These are phyloP conservation scores for Copsychus sechellarum DNA, from an alignment of 2,113 vertebrate genomes.

Conservation along the genomic window DNA sequence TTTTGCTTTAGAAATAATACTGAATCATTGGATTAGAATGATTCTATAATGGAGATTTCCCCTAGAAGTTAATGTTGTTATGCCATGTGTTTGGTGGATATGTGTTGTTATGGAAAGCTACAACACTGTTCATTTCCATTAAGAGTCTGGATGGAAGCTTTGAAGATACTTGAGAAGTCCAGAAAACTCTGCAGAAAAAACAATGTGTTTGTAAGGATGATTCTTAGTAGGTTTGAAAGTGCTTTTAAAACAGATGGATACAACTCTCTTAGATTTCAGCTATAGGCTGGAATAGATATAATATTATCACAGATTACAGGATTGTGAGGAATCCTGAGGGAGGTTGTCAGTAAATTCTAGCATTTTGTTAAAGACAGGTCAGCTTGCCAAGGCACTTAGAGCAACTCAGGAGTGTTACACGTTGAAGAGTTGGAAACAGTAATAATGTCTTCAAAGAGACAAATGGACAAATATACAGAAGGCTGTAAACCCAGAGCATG, in stretches of 20 bases:
- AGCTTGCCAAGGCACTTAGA: neutral
- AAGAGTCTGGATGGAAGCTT: neutral
- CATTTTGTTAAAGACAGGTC: neutral
- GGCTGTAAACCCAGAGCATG: neutral
- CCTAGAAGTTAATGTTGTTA: neutral
- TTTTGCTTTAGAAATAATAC: neutral
- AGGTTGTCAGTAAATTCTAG: neutral
- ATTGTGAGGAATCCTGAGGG: neutral
- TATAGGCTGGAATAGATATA: neutral
- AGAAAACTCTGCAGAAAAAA: neutral
- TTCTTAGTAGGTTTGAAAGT: neutral
- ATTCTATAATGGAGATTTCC: neutral
- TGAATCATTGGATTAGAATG: neutral
- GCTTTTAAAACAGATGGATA: neutral
- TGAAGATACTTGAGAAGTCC: neutral
- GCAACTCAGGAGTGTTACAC: neutral
- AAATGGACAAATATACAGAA: conserved; percentile 41
- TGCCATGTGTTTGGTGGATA: neutral
- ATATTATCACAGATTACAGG: neutral
- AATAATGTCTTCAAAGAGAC: conserved; percentile 42
- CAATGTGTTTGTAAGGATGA: neutral
- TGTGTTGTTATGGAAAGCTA: neutral
- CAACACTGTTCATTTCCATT: neutral
- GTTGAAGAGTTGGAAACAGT: neutral
- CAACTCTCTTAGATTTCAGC: neutral